Evolutionary conservation across 2,797 vertebrate genomes (phyloP).

Genomic region (Trachops cirrhosus): DNA sequence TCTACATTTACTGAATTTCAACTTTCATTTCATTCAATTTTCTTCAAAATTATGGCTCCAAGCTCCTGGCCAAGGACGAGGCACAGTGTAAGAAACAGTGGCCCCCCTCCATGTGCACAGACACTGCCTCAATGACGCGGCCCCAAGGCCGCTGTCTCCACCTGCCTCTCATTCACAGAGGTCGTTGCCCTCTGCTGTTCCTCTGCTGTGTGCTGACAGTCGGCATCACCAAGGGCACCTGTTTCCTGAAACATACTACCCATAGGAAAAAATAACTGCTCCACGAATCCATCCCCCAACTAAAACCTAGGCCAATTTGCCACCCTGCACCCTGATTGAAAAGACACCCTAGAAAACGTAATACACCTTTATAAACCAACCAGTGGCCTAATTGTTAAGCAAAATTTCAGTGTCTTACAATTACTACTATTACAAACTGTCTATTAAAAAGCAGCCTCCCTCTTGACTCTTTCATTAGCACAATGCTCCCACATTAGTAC

Average conservation of each 20-base stretch:
- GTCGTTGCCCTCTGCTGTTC: conserved; percentile 7
- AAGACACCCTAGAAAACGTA: conserved; percentile 45
- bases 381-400: conserved; percentile 44
- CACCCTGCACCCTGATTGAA: background rate
- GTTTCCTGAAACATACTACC: conserved; percentile 32
- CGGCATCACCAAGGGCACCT: conserved; percentile 28
- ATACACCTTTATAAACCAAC: conserved; percentile 30
- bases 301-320: conserved; percentile 31
- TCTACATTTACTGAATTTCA: conserved; percentile 31
- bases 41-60: background rate
- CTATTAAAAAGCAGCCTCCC: conserved; percentile 63
- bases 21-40: conserved; percentile 21
- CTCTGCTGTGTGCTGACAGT: conserved; percentile 13
- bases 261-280: conserved; percentile 18
- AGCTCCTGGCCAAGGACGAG: background rate
- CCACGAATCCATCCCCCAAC: background rate
- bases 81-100: background rate
- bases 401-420: conserved; percentile 64
- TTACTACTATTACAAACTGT: conserved; percentile 71
- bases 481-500: conserved; percentile 70
- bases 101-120: background rate
- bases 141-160: background rate
- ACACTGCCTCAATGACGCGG: background rate
- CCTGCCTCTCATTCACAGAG: conserved; percentile 41
- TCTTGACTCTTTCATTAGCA: conserved; percentile 76